Evolutionary conservation across 2,888 invertebrate species (phyloP).

Genomic region (Chloroclystis v-ata): DNA sequence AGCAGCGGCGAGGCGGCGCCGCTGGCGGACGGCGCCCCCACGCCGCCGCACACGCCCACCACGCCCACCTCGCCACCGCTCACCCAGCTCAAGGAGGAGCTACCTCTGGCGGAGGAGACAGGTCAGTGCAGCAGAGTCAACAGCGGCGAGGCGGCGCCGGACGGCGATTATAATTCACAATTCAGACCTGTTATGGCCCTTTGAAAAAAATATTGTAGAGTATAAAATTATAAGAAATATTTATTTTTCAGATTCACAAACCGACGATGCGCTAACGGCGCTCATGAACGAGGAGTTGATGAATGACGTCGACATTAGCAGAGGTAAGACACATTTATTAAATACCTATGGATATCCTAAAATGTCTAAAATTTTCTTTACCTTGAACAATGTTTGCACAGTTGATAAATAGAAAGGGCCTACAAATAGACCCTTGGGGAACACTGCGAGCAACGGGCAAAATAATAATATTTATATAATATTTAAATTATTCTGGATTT

Average conservation of each 20-base stretch:
- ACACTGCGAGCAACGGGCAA: too few species aligned
- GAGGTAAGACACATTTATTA: constrained; percentile 41
- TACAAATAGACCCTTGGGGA: too few species aligned
- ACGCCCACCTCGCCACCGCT: constrained; percentile 40
- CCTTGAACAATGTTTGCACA: too few species aligned
- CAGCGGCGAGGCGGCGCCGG: constrained; percentile 61
- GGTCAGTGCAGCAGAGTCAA: constrained; percentile 72
- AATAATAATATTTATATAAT: too few species aligned
- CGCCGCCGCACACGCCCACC: constrained; percentile 60
- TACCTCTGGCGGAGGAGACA: constrained; percentile 43
- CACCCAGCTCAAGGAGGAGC: constrained; percentile 46
- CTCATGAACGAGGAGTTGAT: constrained; percentile 71
- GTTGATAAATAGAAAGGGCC: too few species aligned
- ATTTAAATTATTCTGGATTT: too few species aligned
- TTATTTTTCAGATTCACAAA: constrained; percentile 49
- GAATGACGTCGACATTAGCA: constrained; percentile 61
- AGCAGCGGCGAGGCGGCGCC: constrained; percentile 66
- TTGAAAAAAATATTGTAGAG: too few species aligned
- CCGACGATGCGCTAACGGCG: constrained; percentile 65
- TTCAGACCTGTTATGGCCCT: too few species aligned
- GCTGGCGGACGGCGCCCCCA: constrained; percentile 48
- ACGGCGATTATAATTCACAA: constrained; percentile 31
- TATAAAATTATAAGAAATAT: too few species aligned
- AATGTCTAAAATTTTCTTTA: too few species aligned
- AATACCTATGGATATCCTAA: too few species aligned